Base-by-base conservation (phyloP, 1,140 invertebrate species). In the Solenopsis fugax region DNA sequence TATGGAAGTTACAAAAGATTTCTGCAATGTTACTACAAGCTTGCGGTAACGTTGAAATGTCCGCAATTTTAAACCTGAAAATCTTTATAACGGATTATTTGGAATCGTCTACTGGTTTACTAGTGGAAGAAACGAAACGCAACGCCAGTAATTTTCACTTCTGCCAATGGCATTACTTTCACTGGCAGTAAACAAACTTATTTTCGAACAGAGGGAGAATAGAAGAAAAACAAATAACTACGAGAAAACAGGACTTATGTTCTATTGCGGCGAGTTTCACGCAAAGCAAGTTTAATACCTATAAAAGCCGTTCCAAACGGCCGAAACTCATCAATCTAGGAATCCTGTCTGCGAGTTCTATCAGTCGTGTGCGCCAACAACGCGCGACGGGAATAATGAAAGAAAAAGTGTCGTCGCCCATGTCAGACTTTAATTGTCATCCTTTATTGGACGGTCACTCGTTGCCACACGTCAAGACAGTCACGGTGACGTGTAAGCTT, bases 391-490 rank as follows among this genome's bases (percentile, higher is more conserved):
- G 41, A 41, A 60, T 62, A 84, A 75, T 84, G 80, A 75, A 84
- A 75, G 69, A 84, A 84, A 75, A 84, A 75, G 67, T 75, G 69
- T 81, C 78, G 52, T 13, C 52, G 64, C 37, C 78, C 50, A 48
- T 71, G 78, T 84, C 54, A 37, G 29, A 54, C 80, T 84, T 84
- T 84, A 75, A 84, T 84, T 84, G 69, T 84, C 80, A 84, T 60
- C 18, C 41, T 75, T 84, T 84, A 84, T 84, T 60, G 80, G 80
- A 84, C 13, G 54, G 80, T 48, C 69, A 60, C 54, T 73, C 67
- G 54, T 84, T 84, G 69, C 52, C 41, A 58, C 41, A 58, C 37
- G 41, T 48, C 62, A 18, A 48, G 80, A 48, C 41, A 84, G 54
- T 34, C 18, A 41, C 13, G 69, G 41, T 2, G 24, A 82, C n/a